These are phyloP conservation scores for Lycaon pictus DNA, from an alignment of 2,113 vertebrate species.

Conservation along the genomic window DNA sequence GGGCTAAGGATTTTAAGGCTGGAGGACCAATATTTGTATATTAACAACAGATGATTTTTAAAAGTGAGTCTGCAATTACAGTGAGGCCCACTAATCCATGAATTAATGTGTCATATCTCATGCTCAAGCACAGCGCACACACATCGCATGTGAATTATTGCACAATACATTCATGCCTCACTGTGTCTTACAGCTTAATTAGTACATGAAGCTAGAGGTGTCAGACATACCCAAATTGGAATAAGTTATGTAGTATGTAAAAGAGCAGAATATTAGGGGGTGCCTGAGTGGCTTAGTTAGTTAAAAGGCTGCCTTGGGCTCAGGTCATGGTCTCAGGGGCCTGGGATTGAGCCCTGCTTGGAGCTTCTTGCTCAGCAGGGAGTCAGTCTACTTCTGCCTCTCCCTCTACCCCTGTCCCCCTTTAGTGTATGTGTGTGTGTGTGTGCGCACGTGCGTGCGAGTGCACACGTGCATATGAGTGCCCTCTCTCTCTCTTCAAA, in stretches of 20 bases:
- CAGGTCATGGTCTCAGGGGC: no score
- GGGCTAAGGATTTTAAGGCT: slow-evolving; percentile 46
- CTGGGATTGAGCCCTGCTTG: no score
- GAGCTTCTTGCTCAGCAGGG: no score
- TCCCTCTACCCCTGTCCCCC: no score
- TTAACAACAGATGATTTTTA: slow-evolving; percentile 78
- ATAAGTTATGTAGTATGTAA: not conserved
- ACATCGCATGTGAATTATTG: slow-evolving; percentile 83
- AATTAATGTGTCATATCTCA: slow-evolving; percentile 86
- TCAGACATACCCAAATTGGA: not conserved
- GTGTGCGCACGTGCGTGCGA: no score
- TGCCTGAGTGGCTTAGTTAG: no score
- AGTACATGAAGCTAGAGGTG: slow-evolving; percentile 79
- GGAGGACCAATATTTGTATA: slow-evolving; percentile 69
- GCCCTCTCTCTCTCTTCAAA: no score
- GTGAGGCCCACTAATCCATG: slow-evolving; percentile 78
- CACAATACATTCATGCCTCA: slow-evolving; percentile 86
- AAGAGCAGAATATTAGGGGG: not conserved
- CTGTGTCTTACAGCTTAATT: slow-evolving; percentile 87
- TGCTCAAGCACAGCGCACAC: slow-evolving; percentile 82
- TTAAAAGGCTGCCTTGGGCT: no score
- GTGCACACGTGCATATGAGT: no score
- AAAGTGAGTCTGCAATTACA: slow-evolving; percentile 81
- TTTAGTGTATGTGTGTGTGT: no score
- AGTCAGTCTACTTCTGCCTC: no score